These are phyloP conservation scores for Eupeodes latifasciatus DNA, from an alignment of 2,888 invertebrate species.

Conservation along the genomic window DNA sequence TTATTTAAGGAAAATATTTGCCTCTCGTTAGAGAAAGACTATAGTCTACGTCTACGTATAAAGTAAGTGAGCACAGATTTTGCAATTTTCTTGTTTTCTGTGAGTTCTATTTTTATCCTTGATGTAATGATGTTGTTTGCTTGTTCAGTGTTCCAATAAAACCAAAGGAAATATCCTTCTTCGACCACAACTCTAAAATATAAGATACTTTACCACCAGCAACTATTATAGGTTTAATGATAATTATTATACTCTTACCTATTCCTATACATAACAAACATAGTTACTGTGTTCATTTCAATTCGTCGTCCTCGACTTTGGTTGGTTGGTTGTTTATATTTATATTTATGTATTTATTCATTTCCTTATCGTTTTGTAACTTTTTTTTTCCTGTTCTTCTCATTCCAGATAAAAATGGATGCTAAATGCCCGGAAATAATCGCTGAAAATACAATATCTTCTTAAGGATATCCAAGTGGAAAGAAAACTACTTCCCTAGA, in stretches of 20 bases:
- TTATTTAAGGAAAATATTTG: constrained; percentile 59
- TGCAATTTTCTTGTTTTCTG: background rate
- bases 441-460: constrained; percentile 73
- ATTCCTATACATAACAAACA: background rate
- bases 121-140: constrained; percentile 6
- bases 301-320: constrained; percentile 13
- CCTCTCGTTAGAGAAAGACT: constrained; percentile 20
- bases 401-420: constrained; percentile 73
- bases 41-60: background rate
- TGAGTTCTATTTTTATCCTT: constrained; percentile 11
- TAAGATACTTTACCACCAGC: background rate
- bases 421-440: constrained; percentile 72
- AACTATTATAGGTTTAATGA: constrained; percentile 21
- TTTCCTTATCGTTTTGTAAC: constrained; percentile 9
- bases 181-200: background rate
- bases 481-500: constrained; percentile 47
- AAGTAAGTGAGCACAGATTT: constrained; percentile 41
- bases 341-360: constrained; percentile 41
- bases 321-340: constrained; percentile 32
- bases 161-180: constrained; percentile 7
- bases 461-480: constrained; percentile 71
- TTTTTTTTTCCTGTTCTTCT: constrained; percentile 21
- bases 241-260: constrained; percentile 10
- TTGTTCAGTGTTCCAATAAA: background rate
- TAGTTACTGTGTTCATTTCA: constrained; percentile 50